Evolutionary conservation across 2,113 vertebrate genomes (phyloP).

Genomic region (Channa maculata): DNA sequence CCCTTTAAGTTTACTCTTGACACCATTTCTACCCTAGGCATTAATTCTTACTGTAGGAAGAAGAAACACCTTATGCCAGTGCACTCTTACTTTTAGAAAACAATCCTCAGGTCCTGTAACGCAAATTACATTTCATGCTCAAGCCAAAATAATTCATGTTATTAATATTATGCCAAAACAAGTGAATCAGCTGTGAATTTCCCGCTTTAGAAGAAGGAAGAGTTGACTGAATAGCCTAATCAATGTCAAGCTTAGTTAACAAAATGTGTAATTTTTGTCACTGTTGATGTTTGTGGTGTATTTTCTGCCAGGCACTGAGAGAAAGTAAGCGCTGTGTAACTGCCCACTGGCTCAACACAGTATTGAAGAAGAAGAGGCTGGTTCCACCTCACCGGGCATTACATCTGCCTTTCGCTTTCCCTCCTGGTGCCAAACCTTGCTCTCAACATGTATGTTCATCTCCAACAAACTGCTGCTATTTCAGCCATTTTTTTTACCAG

Average conservation of each 20-base stretch:
- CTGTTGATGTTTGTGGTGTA: background rate
- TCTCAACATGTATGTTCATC: constrained; percentile 91
- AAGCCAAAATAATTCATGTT: too few relatives aligned
- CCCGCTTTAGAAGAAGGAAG: background rate
- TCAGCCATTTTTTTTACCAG: background rate
- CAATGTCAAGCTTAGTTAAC: too few relatives aligned
- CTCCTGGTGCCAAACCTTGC: constrained; percentile 94
- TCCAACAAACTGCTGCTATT: background rate
- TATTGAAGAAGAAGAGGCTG: constrained; percentile 94
- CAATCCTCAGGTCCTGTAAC: too few relatives aligned
- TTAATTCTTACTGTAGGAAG: too few relatives aligned
- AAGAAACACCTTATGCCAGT: too few relatives aligned
- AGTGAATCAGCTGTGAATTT: too few relatives aligned
- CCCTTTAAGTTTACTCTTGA: too few relatives aligned
- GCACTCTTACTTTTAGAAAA: too few relatives aligned
- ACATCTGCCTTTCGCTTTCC: constrained; percentile 96
- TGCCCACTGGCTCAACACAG: constrained; percentile 94
- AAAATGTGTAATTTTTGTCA: background rate
- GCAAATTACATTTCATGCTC: too few relatives aligned
- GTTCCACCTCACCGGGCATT: constrained; percentile 92
- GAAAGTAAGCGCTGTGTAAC: constrained; percentile 96
- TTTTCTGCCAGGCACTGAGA: constrained; percentile 85
- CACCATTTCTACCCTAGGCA: too few relatives aligned
- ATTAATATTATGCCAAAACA: too few relatives aligned
- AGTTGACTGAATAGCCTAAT: too few relatives aligned